phyloP scores from a whole-genome alignment of 2,797 vertebrate genomes.

The Chrosomus eos region DNA sequence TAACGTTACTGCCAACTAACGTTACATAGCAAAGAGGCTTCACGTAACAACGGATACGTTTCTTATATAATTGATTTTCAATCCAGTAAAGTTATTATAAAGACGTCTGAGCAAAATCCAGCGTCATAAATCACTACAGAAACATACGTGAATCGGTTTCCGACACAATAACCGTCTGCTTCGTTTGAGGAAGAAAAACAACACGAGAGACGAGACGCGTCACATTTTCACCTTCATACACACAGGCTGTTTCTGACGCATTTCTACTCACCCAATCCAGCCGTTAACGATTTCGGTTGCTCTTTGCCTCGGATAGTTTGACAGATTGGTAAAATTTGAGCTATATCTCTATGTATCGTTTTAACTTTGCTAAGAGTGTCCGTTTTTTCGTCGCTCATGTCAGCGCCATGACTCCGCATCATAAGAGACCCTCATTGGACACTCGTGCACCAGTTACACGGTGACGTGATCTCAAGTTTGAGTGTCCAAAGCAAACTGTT shows the following conservation, averaged over 20 bases:
- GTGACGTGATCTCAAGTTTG: slow-evolving; percentile 50
- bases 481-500: slow-evolving; percentile 1
- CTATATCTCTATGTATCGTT: neutral
- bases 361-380: slow-evolving; percentile 62
- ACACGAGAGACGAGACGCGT: neutral
- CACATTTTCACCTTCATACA: slow-evolving; percentile 17
- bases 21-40: neutral
- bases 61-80: neutral
- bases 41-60: neutral
- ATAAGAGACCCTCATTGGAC: slow-evolving; percentile 57
- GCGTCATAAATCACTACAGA: neutral
- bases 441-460: slow-evolving; percentile 3
- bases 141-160: neutral
- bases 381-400: slow-evolving; percentile 54
- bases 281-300: neutral
- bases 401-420: slow-evolving; percentile 70
- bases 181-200: slow-evolving; percentile 42
- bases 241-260: neutral
- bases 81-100: neutral
- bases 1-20: slow-evolving; percentile 4
- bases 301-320: neutral
- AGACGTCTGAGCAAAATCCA: neutral
- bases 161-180: slow-evolving; percentile 34
- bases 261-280: slow-evolving; percentile 48
- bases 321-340: neutral